Conservation (phyloP, 2,888 invertebrate genomes). For the Pyrgus malvae region DNA sequence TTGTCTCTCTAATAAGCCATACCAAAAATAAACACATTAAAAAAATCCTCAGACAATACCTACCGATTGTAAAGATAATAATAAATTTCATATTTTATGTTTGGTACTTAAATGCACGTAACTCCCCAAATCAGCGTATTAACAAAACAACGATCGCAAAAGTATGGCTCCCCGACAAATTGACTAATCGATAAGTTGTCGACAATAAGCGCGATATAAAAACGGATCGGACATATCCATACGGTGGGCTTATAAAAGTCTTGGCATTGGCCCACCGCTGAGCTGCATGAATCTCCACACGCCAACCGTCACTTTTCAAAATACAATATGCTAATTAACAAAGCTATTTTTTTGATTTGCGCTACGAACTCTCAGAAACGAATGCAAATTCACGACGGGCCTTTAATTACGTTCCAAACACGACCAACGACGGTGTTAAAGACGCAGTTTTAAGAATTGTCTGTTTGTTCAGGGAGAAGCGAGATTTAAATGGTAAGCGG, state of each 20-base stretch:
- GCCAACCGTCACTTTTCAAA: constrained; percentile 79
- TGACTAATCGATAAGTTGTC: constrained; percentile 24
- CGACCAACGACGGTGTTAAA: constrained; percentile 74
- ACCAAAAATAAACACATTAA: no score
- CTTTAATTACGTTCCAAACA: constrained; percentile 78
- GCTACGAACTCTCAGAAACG: constrained; percentile 76
- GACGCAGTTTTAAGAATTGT: constrained; percentile 75
- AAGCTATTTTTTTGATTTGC: constrained; percentile 68
- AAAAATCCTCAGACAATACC: no score
- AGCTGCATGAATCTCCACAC: constrained; percentile 67
- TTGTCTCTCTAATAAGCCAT: no score
- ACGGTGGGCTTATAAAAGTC: constrained; percentile 57
- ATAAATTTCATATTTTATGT: no score
- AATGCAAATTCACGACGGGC: constrained; percentile 71
- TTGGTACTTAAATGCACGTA: no score
- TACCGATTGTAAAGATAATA: no score
- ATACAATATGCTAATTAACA: constrained; percentile 81
- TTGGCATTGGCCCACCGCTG: constrained; percentile 68
- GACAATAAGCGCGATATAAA: constrained; percentile 31
- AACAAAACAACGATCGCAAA: neutral
- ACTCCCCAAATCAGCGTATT: neutral
- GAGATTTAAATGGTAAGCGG: constrained; percentile 67
- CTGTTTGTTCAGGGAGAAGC: constrained; percentile 51
- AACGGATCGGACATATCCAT: constrained; percentile 49
- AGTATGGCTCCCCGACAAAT: constrained; percentile 7